Evolutionary conservation across 2,797 vertebrate species (phyloP).

Genomic region (Potorous gilbertii): DNA sequence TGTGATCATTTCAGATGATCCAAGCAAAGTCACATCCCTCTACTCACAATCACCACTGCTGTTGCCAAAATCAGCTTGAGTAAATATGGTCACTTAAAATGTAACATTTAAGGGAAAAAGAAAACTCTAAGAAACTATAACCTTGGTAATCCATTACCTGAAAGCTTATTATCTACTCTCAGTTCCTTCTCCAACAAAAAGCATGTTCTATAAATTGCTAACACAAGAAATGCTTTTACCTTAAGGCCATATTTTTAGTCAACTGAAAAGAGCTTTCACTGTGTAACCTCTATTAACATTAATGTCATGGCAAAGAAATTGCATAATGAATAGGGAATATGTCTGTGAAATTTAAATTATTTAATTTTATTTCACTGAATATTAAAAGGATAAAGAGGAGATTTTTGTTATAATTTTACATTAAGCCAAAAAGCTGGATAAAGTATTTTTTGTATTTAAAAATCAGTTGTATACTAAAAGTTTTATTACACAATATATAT

Average conservation of each 20-base stretch:
- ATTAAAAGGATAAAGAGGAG: conserved; percentile 49
- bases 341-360: conserved; percentile 67
- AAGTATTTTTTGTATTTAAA: conserved; percentile 26
- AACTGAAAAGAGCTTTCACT: conserved; percentile 77
- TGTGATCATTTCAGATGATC: neutral
- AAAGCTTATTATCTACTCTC: conserved; percentile 72
- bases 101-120: conserved; percentile 28
- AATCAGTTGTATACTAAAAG: neutral
- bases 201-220: conserved; percentile 57
- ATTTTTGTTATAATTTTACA: conserved; percentile 31
- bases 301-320: conserved; percentile 70
- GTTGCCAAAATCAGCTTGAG: neutral
- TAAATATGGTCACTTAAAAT: conserved; percentile 10
- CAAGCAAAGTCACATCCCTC: conserved; percentile 19
- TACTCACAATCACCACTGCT: neutral
- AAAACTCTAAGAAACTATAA: conserved; percentile 55
- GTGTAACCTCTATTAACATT: conserved; percentile 75
- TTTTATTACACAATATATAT: neutral
- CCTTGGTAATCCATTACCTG: conserved; percentile 15
- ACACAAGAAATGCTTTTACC: conserved; percentile 69
- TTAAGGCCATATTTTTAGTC: conserved; percentile 66
- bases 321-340: conserved; percentile 69
- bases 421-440: conserved; percentile 51
- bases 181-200: conserved; percentile 63
- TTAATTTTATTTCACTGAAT: conserved; percentile 69